Evolutionary conservation across 2,888 invertebrate genomes (phyloP), one percentile per base, ranked within the genome.

Genomic region (Formica aserva): DNA sequence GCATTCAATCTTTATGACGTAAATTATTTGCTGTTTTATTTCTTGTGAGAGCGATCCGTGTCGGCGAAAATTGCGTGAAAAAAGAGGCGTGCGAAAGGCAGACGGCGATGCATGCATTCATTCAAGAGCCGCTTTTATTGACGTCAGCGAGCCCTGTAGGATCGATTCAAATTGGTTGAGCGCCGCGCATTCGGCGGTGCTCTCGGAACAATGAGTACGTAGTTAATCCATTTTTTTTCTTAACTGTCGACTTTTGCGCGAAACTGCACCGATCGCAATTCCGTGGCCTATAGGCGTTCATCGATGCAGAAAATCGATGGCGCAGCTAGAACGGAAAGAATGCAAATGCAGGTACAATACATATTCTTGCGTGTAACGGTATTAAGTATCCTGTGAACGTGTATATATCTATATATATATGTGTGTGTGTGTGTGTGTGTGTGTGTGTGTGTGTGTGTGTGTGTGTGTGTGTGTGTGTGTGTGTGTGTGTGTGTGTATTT

Each of bases 181-280:
- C 66, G 55, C 52, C 52, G 65, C 18, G 38, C 26, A 29, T 55
- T 77, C 66, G 66, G 38, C 55, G n/a, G n/a, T 55, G 15, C 65
- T 55, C 38, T 32, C 55, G 35, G 66, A 15, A 55, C 77, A 66
- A 66, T 66, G 77, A 77, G 55, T n/a, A 38, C 65, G 66, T 26
- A 15, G 76, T 52, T 76, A 66, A 66, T 76, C 35, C 35, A 35
- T 76, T 52, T 76, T 77, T 77, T 77, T 66, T 66, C 77, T 77
- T 77, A 77, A 66, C 76, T 65, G 76, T 35, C 55, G 66, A 55
- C 55, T 66, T 65, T 55, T 69, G 66, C 29, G 18, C 52, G 38
- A 29, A n/a, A 32, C 29, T n/a, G 26, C 32, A 18, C 22, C 52
- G 29, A 26, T 71, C 71, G 35, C 63, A 63, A 63, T 66, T 1